A percentile compares a stretch with the other conserved stretches of the same genome.
Evolutionary conservation across 1,140 invertebrate species (phyloP).

Genomic region (Pteromalus puparum): DNA sequence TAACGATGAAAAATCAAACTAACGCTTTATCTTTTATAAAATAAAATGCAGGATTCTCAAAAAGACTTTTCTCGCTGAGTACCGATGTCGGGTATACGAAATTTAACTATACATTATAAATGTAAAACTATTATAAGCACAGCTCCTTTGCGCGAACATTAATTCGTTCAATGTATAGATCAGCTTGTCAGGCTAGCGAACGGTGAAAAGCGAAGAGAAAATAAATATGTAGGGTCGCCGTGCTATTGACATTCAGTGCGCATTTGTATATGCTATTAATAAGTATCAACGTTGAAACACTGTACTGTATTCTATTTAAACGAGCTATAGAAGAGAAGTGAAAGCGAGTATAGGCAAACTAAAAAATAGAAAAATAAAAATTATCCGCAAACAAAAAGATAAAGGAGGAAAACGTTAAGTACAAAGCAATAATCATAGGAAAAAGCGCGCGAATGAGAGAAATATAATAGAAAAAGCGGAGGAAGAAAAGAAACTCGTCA

Average conservation of each 20-base stretch:
- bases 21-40: background rate
- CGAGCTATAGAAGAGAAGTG: conserved; percentile 13
- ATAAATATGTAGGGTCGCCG: conserved; percentile 18
- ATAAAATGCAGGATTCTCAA: background rate
- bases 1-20: conserved; percentile 15
- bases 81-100: background rate
- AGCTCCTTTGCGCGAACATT: background rate
- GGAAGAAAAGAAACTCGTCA: background rate
- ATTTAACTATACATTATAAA: background rate
- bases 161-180: background rate
- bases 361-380: conserved; percentile 5
- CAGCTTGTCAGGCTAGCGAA: background rate
- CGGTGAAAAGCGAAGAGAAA: background rate
- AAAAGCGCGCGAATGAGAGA: background rate
- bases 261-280: conserved; percentile 40
- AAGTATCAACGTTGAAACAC: conserved; percentile 30
- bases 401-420: conserved; percentile 45
- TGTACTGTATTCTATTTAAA: conserved; percentile 46
- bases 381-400: background rate
- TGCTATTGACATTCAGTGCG: conserved; percentile 43
- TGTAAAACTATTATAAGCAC: background rate
- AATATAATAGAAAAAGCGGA: conserved; percentile 6
- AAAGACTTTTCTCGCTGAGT: conserved; percentile 45
- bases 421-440: conserved; percentile 51
- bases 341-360: background rate